These are phyloP conservation scores for Arnoldichthys spilopterus DNA, from an alignment of 2,797 vertebrate genomes.

Conservation along the genomic window DNA sequence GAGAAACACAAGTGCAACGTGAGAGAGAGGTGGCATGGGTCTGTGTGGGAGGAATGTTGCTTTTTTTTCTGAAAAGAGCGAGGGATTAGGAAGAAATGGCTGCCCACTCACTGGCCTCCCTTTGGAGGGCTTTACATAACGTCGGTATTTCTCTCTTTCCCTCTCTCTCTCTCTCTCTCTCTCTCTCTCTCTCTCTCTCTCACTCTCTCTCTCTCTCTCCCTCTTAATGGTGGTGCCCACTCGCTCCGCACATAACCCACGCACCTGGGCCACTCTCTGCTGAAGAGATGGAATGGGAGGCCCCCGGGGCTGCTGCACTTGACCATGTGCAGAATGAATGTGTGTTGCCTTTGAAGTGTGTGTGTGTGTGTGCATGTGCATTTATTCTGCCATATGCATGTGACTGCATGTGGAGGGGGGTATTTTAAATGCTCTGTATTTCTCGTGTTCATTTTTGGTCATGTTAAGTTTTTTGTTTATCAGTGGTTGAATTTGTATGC, in stretches of 20 bases:
- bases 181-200: too few relatives aligned
- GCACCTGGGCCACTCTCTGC: constrained; percentile 48
- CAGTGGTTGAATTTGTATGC: background rate
- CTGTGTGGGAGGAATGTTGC: constrained; percentile 58
- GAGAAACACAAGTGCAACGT: constrained; percentile 34
- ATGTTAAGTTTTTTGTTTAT: background rate
- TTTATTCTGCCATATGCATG: background rate
- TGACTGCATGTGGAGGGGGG: constrained; percentile 16
- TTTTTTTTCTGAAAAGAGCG: constrained; percentile 51
- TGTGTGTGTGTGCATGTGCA: background rate
- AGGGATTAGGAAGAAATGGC: constrained; percentile 57
- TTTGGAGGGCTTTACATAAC: constrained; percentile 59
- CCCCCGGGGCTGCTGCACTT: constrained; percentile 11
- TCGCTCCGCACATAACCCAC: constrained; percentile 42
- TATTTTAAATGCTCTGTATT: background rate
- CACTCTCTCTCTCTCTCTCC: constrained; percentile 3
- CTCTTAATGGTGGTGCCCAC: constrained; percentile 40
- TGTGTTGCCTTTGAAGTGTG: constrained; percentile 21
- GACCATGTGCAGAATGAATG: constrained; percentile 31
- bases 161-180: constrained; percentile 24
- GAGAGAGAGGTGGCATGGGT: constrained; percentile 47
- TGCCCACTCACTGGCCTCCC: constrained; percentile 56
- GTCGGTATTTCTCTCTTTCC: constrained; percentile 22
- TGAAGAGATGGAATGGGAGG: constrained; percentile 30
- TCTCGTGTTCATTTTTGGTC: constrained; percentile 12